phyloP scores from a whole-genome alignment of 2,888 invertebrate genomes.

The Dryococelus australis region DNA sequence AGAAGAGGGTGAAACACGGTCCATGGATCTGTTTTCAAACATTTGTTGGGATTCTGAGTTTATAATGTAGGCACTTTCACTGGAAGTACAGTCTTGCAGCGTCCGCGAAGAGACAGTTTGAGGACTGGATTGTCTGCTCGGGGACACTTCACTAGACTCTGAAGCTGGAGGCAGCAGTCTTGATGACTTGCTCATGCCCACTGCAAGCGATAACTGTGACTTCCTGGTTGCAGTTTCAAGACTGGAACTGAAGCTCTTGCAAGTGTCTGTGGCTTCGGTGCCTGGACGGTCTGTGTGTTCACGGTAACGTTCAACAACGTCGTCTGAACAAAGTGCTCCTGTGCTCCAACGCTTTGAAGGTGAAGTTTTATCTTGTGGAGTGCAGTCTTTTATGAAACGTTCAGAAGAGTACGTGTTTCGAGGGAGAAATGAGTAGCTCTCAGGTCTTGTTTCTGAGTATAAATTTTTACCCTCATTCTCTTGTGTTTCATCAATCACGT shows the following conservation, averaged over 20 bases:
- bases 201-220: background rate
- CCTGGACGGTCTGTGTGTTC: background rate
- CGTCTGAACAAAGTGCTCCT: background rate
- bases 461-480: background rate
- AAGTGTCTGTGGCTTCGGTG: background rate
- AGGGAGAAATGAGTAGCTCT: background rate
- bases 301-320: background rate
- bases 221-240: background rate
- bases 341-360: constrained; percentile 11
- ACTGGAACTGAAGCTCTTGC: background rate
- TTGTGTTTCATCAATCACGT: background rate
- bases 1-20: background rate
- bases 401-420: background rate
- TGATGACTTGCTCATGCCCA: background rate
- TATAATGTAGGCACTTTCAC: background rate
- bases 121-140: background rate
- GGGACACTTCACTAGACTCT: background rate
- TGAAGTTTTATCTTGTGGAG: background rate
- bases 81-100: background rate
- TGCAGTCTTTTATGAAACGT: background rate
- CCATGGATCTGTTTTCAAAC: background rate
- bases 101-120: background rate
- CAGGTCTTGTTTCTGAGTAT: background rate
- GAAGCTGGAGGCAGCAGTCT: too few species aligned
- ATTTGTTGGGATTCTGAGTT: too few species aligned